These are phyloP conservation scores for Micronycteris hirsuta DNA, from an alignment of 2,113 vertebrate genomes.

Conservation along the genomic window DNA sequence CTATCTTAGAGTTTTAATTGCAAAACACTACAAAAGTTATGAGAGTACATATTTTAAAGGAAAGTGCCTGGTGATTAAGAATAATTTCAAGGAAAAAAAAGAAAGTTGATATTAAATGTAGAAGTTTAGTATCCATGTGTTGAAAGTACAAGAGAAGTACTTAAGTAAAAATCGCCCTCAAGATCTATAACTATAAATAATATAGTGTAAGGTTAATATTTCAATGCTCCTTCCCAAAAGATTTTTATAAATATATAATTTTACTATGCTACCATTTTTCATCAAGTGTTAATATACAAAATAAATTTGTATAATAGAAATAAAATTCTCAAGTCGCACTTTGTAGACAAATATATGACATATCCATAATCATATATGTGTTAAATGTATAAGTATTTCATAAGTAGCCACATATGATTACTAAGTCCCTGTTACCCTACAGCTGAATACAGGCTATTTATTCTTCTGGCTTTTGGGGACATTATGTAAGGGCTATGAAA, in stretches of 20 bases:
- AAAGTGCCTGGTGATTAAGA: not conserved
- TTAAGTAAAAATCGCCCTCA: not conserved
- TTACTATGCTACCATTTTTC: not conserved
- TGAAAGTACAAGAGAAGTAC: not conserved
- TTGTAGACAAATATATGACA: not conserved
- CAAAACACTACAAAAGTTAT: not conserved
- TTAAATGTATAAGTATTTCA: slow-evolving; percentile 19
- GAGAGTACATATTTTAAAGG: not conserved
- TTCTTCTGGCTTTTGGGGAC: not conserved
- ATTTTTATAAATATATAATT: slow-evolving; percentile 9
- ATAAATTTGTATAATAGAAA: not conserved
- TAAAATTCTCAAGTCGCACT: not conserved
- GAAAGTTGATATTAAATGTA: slow-evolving; percentile 19
- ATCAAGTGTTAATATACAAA: slow-evolving; percentile 1
- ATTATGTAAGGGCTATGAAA: not conserved
- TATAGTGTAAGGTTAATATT: not conserved
- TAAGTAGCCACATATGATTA: not conserved
- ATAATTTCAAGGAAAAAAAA: not conserved
- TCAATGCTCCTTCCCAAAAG: not conserved
- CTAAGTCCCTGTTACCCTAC: not conserved
- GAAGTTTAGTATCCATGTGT: not conserved
- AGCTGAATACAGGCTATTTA: not conserved
- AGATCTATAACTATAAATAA: slow-evolving; percentile 2
- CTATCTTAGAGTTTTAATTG: slow-evolving; percentile 8
- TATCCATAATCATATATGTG: not conserved